phyloP scores from a whole-genome alignment of 2,113 vertebrate genomes.

The Pedetes capensis region DNA sequence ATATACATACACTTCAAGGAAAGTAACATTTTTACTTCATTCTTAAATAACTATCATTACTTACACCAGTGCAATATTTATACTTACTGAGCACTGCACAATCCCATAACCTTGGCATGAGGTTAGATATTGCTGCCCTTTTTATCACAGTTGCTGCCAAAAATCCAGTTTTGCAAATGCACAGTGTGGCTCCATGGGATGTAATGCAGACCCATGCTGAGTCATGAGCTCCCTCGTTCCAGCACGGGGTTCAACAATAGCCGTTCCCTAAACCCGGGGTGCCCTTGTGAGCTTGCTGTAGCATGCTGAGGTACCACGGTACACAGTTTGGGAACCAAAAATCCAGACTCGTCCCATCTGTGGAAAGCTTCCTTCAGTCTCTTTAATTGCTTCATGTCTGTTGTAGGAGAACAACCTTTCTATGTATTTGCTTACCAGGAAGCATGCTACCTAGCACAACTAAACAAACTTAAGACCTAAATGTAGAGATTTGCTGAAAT shows the following conservation, averaged over 20 bases:
- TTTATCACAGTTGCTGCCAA: neutral
- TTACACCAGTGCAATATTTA: neutral
- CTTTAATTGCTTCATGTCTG: neutral
- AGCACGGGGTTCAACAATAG: neutral
- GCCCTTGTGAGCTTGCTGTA: neutral
- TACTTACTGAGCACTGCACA: neutral
- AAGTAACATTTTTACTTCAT: neutral
- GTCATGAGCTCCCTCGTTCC: neutral
- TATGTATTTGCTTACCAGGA: neutral
- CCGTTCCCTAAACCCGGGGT: neutral
- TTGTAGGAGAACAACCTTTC: neutral
- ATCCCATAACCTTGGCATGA: neutral
- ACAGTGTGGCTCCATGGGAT: neutral
- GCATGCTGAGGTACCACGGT: neutral
- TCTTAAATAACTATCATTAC: neutral
- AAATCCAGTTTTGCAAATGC: neutral
- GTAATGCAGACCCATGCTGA: neutral
- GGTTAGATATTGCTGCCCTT: neutral
- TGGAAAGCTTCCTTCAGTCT: neutral
- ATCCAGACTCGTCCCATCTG: neutral
- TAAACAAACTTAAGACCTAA: neutral
- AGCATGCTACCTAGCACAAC: neutral
- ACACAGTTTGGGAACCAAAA: neutral
- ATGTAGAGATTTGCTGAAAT: neutral
- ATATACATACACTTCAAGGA: neutral